Conservation (phyloP, 2,113 vertebrate genomes). For the Talpa occidentalis region DNA sequence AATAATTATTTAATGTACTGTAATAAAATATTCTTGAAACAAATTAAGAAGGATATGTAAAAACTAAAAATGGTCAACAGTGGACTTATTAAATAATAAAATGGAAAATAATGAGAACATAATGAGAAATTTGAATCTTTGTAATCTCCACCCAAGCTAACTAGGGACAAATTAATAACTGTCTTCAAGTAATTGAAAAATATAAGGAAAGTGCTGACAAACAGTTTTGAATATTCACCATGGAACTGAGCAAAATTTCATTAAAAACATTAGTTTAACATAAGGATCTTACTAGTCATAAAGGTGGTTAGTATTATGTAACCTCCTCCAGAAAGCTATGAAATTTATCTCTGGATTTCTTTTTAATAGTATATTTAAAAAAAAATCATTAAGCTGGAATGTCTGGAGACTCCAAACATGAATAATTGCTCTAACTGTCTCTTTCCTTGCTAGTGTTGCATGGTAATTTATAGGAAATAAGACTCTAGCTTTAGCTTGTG, state of each 20-base stretch:
- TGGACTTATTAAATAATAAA: slow-evolving; percentile 44
- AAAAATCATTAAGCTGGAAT: background rate
- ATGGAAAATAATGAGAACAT: slow-evolving; percentile 42
- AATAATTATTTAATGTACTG: slow-evolving; percentile 35
- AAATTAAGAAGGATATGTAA: slow-evolving; percentile 40
- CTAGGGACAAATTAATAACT: background rate
- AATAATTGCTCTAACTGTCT: background rate
- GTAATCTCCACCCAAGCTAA: slow-evolving; percentile 24
- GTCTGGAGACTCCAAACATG: background rate
- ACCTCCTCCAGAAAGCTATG: background rate
- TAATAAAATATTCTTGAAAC: slow-evolving; percentile 24
- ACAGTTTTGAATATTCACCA: slow-evolving; percentile 12
- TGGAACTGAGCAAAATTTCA: background rate
- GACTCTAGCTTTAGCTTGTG: background rate
- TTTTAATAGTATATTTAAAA: background rate
- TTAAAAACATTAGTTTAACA: slow-evolving; percentile 33
- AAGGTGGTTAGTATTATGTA: background rate
- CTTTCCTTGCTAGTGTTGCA: background rate
- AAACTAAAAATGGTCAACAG: background rate
- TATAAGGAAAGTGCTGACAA: background rate
- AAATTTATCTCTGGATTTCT: background rate
- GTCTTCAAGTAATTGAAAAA: slow-evolving; percentile 55
- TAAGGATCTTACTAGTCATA: background rate
- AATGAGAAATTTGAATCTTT: slow-evolving; percentile 32
- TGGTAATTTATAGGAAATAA: slow-evolving; percentile 34